phyloP scores from a whole-genome alignment of 2,888 invertebrate species.

The Schizotus pectinicornis region DNA sequence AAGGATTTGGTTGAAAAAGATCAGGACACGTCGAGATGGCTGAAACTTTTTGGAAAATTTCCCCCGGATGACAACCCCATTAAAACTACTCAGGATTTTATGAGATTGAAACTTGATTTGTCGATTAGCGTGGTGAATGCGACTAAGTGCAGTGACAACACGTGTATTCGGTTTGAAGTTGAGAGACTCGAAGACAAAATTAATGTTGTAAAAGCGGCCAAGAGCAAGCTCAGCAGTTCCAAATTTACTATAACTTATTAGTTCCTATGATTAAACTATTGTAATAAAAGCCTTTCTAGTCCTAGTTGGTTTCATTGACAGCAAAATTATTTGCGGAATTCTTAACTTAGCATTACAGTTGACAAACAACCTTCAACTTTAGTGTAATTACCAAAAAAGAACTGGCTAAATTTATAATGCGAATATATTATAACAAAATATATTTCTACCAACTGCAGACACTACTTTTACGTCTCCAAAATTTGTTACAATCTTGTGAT shows the following conservation, averaged over 20 bases:
- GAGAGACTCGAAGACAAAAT: conserved; percentile 42
- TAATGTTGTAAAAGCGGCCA: conserved; percentile 39
- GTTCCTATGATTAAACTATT: not conserved
- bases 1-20: conserved; percentile 34
- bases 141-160: conserved; percentile 30
- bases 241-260: conserved; percentile 34
- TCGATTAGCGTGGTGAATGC: conserved; percentile 38
- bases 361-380: too few relatives aligned
- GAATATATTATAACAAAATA: too few relatives aligned
- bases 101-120: conserved; percentile 43
- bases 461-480: too few relatives aligned
- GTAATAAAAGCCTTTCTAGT: too few relatives aligned
- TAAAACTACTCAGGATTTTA: conserved; percentile 35
- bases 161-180: conserved; percentile 44
- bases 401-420: too few relatives aligned
- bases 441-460: too few relatives aligned
- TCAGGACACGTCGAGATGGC: conserved; percentile 26
- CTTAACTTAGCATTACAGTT: too few relatives aligned
- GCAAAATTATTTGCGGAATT: too few relatives aligned
- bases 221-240: conserved; percentile 39
- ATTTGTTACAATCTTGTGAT: too few relatives aligned
- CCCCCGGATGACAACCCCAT: conserved; percentile 33
- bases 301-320: too few relatives aligned
- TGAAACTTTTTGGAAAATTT: conserved; percentile 37
- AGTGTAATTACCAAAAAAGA: too few relatives aligned